Base-by-base conservation (phyloP, 2,113 vertebrate species). In the Neoarius graeffei region DNA sequence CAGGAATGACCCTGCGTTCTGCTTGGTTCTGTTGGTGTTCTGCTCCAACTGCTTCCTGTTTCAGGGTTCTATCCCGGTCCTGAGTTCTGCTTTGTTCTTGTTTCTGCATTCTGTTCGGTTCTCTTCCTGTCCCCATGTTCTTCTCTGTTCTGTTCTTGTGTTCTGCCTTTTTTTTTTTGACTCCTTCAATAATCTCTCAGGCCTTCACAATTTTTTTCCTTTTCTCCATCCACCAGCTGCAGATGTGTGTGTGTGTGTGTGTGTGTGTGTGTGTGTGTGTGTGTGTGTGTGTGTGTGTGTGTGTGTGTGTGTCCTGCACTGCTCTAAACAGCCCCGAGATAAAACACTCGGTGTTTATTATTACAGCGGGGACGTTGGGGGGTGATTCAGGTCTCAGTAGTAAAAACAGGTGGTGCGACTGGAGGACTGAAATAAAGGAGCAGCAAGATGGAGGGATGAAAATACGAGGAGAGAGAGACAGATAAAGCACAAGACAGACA, bases 271-370 rank as follows among this genome's bases (percentile, higher is more conserved):
- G 81, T 86, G 87, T 83, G 80, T 79, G 83, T 79, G 73, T 76
- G 71, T 95, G 54, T 9, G 93, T 87, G 79, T 81, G 76, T 86
- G 86, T 74, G 83, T 74, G 82, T 74, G 71, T 74, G 71, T 74
- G 71, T 74, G 71, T 74, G 71, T 74, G 71, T 74, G 69, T 71
- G 73, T 76, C 69, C 27, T 80, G 25, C 74, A 50, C 80, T 83
- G 56, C 42, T 84, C 69, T 96, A 97, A 96, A 97, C 96, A 96
- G 94, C 93, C 94, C 93, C 92, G 93, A 95, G 95, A 97, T 96
- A 96, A 96, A 96, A 95, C 96, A 94, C 94, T 93, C 91, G 92
- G 92, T 97, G 96, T 97, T 97, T 97, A 97, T 96, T 97, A 96
- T 96, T 96, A 96, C 95, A 95, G 95, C 94, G 92, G 94, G 89